Evolutionary conservation across 2,113 vertebrate species (phyloP).

Genomic region (Xenus cinereus): DNA sequence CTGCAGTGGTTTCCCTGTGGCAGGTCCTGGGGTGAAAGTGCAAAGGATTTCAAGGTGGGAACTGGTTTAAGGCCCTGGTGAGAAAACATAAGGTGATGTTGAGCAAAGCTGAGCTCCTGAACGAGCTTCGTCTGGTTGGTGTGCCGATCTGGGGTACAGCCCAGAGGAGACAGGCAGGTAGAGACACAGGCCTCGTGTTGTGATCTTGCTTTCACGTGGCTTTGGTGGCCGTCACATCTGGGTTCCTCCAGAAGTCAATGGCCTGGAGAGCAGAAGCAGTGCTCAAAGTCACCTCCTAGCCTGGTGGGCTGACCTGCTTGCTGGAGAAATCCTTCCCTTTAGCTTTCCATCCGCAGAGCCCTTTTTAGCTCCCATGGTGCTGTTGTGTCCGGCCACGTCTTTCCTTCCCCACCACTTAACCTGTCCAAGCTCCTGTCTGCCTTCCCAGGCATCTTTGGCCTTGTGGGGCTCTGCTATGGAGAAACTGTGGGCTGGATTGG

Average conservation of each 20-base stretch:
- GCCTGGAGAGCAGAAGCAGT: background rate
- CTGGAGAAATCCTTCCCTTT: background rate
- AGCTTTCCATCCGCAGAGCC: background rate
- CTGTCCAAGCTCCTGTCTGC: background rate
- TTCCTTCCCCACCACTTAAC: background rate
- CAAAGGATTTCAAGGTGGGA: background rate
- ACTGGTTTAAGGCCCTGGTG: background rate
- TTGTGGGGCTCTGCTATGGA: background rate
- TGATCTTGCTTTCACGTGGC: background rate
- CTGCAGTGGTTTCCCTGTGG: background rate
- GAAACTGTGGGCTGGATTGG: background rate
- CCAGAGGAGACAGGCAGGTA: background rate
- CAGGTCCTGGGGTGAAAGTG: background rate
- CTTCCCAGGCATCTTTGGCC: background rate
- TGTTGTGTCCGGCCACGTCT: background rate
- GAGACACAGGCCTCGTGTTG: background rate
- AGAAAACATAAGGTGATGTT: background rate
- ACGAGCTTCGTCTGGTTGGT: background rate
- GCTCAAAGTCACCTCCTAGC: background rate
- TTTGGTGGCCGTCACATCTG: background rate
- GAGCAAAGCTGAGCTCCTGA: background rate
- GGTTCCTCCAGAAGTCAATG: background rate
- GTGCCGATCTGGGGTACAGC: accelerated
- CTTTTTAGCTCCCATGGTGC: background rate
- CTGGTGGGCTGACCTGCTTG: background rate